Evolutionary conservation across 2,797 vertebrate genomes (phyloP), one percentile per base, ranked within the genome.

Genomic region (Labeo calbasu): DNA sequence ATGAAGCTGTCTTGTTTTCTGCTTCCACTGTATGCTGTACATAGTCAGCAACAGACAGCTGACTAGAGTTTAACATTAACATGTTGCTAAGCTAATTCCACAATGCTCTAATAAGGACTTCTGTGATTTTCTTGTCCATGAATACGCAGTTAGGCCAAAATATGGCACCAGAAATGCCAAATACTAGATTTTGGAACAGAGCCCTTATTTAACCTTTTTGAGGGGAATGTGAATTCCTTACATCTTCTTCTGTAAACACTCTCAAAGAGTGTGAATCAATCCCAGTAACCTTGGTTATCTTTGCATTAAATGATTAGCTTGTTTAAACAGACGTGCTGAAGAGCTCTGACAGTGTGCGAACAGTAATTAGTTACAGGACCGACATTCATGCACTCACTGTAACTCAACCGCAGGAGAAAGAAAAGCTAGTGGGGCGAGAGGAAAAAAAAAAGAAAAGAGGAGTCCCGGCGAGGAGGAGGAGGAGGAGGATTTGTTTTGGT

Each of bases 331-430:
- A 76, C 32, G 14, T 43, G 73, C 82, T 86, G 84, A 88, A 76
- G 76, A 69, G 85, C 84, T 78, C 78, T 85, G 77, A 81, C 86
- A 87, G 79, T 55, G 83, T 71, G 73, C 72, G 86, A 89, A 87
- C 85, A 69, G 86, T 87, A 86, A 89, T 88, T 88, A 88, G 86
- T 77, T 88, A 80, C 85, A 88, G 86, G 83, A 83, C 77, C 48
- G 68, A 79, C 77, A 78, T 79, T 79, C 77, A 79, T 69, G 25
- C 78, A 76, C 78, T 84, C 83, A 76, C 72, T 85, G 86, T 87
- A 86, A 82, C 81, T 77, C 81, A 85, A 84, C 69, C 65, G 75
- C 76, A 78, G 81, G 85, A 83, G 77, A 82, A 83, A 86, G 73
- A 83, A 83, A 84, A 85, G 50, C 63, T 48, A 51, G 76, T 21